phyloP scores from a whole-genome alignment of 2,888 invertebrate species.

The Leptura quadrifasciata region DNA sequence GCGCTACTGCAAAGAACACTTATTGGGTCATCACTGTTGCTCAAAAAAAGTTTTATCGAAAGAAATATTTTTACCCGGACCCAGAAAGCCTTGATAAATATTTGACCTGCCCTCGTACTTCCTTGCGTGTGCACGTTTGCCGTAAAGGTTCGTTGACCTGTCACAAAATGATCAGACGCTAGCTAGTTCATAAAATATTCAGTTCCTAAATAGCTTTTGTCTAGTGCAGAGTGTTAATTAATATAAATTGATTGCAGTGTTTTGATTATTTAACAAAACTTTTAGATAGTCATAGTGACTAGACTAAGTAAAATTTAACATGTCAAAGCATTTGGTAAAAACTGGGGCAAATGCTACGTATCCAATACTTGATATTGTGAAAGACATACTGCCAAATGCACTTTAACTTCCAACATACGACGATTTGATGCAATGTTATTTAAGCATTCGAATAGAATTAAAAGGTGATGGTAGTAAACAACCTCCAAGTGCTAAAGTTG shows the following conservation, averaged over 20 bases:
- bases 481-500: conserved; percentile 18
- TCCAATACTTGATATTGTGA: background rate
- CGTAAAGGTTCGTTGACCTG: background rate
- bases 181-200: conserved; percentile 3
- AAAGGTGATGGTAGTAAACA: conserved; percentile 28
- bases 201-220: background rate
- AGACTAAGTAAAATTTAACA: conserved; percentile 10
- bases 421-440: conserved; percentile 7
- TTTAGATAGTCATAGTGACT: conserved; percentile 6
- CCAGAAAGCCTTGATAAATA: background rate
- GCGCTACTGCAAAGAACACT: conserved; percentile 5
- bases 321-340: conserved; percentile 1
- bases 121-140: background rate
- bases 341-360: background rate
- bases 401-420: conserved; percentile 32
- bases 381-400: conserved; percentile 11
- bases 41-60: background rate
- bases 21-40: background rate
- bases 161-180: background rate
- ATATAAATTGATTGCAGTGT: conserved; percentile 11
- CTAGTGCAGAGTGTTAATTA: background rate
- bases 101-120: conserved; percentile 8
- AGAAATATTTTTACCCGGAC: conserved; percentile 6
- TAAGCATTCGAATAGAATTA: conserved; percentile 22
- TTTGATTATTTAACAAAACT: background rate